phyloP scores from a whole-genome alignment of 2,888 invertebrate species.

The Halictus quadricinctus region DNA sequence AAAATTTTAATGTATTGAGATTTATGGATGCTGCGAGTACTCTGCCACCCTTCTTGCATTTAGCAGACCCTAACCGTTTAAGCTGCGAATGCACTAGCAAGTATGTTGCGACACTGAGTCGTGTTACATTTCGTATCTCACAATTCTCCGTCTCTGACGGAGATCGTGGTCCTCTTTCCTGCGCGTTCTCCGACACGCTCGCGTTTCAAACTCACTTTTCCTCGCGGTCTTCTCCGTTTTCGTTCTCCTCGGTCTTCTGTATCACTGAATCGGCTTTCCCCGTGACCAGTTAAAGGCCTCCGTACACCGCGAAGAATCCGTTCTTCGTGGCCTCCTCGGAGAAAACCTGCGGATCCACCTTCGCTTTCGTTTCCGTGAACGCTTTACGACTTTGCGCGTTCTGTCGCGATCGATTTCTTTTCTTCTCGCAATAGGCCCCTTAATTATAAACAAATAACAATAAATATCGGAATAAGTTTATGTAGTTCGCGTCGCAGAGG shows the following conservation, averaged over 20 bases:
- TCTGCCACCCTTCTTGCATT: too few relatives aligned
- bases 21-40: too few relatives aligned
- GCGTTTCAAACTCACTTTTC: background rate
- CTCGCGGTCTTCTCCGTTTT: background rate
- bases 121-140: background rate
- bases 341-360: background rate
- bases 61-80: too few relatives aligned
- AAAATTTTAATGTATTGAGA: too few relatives aligned
- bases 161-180: background rate
- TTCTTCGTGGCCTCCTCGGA: background rate
- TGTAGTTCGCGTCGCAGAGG: background rate
- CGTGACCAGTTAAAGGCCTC: background rate
- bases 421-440: background rate
- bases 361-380: background rate
- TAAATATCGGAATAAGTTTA: background rate
- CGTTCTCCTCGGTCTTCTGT: background rate
- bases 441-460: background rate
- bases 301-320: background rate
- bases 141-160: background rate
- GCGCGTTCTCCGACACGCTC: background rate
- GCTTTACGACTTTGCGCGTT: background rate
- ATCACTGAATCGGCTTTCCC: background rate
- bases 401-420: background rate
- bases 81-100: background rate
- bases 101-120: background rate